These are phyloP conservation scores for Tiliacea aurago DNA, from an alignment of 2,888 invertebrate species.

Conservation along the genomic window DNA sequence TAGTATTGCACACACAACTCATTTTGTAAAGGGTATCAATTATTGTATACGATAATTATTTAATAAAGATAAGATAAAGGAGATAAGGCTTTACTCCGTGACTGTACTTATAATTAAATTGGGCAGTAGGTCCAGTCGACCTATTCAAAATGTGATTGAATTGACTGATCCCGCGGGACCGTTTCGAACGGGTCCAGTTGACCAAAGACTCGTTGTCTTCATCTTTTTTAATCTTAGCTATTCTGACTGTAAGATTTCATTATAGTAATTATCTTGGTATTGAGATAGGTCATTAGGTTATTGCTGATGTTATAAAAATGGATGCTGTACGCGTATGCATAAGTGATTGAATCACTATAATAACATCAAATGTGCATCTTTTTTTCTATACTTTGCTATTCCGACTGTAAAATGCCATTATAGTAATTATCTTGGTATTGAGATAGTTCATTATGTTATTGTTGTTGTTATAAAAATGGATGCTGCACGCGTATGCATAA, in stretches of 20 bases:
- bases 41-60: conserved; percentile 43
- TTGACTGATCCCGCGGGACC: too few relatives aligned
- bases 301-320: conserved; percentile 12
- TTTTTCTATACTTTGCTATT: conserved; percentile 37
- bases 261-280: conserved; percentile 39
- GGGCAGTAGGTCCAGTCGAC: too few relatives aligned
- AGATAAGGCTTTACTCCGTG: too few relatives aligned
- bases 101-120: too few relatives aligned
- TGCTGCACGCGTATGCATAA: background rate
- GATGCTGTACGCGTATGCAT: background rate
- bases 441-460: conserved; percentile 15
- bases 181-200: too few relatives aligned
- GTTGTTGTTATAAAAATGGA: background rate
- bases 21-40: conserved; percentile 60
- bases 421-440: conserved; percentile 36
- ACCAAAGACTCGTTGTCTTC: too few relatives aligned
- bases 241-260: conserved; percentile 31
- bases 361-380: conserved; percentile 5
- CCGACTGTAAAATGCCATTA: conserved; percentile 30
- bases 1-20: conserved; percentile 53
- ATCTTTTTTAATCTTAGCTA: conserved; percentile 37
- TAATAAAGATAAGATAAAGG: too few relatives aligned
- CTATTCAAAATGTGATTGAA: too few relatives aligned
- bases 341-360: conserved; percentile 1
- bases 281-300: conserved; percentile 9